These are phyloP conservation scores for Nerophis ophidion DNA, from an alignment of 2,113 vertebrate species.

Conservation along the genomic window DNA sequence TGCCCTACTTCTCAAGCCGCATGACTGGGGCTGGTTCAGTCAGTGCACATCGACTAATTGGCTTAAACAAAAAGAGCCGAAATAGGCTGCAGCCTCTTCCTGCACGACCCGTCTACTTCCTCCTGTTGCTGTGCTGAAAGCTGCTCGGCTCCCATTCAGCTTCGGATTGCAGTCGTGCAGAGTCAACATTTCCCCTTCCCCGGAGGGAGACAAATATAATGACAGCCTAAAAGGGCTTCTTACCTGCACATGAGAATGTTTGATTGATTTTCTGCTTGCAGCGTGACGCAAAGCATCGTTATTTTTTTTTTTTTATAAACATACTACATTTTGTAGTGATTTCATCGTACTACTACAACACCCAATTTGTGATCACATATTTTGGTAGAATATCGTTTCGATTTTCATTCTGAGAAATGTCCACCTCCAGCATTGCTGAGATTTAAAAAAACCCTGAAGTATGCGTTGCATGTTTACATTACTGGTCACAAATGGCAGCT, in stretches of 20 bases:
- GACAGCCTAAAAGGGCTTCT: neutral
- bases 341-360: no score
- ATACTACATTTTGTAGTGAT: conserved; percentile 5
- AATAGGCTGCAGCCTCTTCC: conserved; percentile 52
- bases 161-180: conserved; percentile 32
- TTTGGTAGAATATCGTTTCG: neutral
- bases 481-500: no score
- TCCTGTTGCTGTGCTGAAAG: conserved; percentile 33
- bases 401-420: conserved; percentile 17
- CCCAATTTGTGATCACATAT: neutral
- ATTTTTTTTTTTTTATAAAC: conserved; percentile 21
- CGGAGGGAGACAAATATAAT: conserved; percentile 29
- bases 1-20: conserved; percentile 49
- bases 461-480: neutral
- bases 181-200: conserved; percentile 41
- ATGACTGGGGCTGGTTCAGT: conserved; percentile 33
- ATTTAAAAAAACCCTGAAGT: conserved; percentile 24
- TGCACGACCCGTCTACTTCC: conserved; percentile 25
- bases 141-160: conserved; percentile 29
- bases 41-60: conserved; percentile 43
- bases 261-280: conserved; percentile 33
- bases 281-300: conserved; percentile 16
- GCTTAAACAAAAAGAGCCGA: conserved; percentile 57
- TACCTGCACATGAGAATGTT: conserved; percentile 33
- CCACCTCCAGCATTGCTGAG: conserved; percentile 19